Conservation (phyloP, 2,797 vertebrate species). For the Emydoidea blandingii region DNA sequence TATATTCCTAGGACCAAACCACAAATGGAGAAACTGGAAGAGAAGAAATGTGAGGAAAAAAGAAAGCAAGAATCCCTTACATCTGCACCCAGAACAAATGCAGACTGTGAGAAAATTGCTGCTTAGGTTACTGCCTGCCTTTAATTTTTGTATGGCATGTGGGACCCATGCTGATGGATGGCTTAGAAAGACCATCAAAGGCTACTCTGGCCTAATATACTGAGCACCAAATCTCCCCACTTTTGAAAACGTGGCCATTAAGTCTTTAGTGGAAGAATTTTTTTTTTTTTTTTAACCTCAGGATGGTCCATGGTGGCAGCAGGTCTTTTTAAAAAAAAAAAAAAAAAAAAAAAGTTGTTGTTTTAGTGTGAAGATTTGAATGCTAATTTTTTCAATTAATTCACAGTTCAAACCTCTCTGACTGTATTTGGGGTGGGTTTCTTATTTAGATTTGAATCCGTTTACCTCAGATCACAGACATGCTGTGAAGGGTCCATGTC, state of each 20-base stretch:
- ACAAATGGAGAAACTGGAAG: neutral
- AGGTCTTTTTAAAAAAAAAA: neutral
- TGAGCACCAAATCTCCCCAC: neutral
- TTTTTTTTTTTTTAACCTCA: no score
- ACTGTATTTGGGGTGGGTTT: neutral
- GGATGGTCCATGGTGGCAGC: no score
- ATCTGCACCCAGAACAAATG: neutral
- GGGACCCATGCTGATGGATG: no score
- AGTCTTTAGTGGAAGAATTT: neutral
- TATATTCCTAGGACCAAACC: neutral
- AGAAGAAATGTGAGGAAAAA: neutral
- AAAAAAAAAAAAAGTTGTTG: neutral
- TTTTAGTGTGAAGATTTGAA: neutral
- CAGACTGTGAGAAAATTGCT: neutral
- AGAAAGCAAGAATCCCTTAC: neutral
- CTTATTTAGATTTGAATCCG: neutral
- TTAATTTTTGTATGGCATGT: neutral
- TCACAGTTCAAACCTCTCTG: neutral
- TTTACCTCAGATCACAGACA: neutral
- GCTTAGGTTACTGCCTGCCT: neutral
- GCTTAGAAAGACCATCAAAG: neutral
- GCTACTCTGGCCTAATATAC: neutral
- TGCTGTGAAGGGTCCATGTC: neutral
- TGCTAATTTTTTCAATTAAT: neutral
- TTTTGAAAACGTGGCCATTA: neutral